Base-by-base conservation (phyloP, 2,797 vertebrate genomes). In the Epinephelus malabaricus region DNA sequence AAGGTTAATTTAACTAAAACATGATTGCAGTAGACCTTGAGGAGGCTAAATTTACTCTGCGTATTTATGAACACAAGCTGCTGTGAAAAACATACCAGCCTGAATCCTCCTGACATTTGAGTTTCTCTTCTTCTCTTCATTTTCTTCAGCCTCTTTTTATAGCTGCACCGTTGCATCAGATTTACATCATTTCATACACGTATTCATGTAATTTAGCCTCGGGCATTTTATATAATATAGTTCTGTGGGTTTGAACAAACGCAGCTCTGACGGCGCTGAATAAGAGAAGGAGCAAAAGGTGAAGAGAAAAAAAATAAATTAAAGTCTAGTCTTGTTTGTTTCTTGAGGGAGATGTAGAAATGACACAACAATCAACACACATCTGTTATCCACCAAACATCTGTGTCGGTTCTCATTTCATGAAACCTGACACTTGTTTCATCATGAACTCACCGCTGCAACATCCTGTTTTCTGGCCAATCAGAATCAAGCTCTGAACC, bases 391-490 rank as follows among this genome's bases (percentile, higher is more conserved):
- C 10, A 23, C 67, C 43, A 21, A 43, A 50, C 43, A 46, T 30
- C 12, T 7, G 23, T 47, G 3, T n/a, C 1, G 3, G 19, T 40
- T 72, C 5, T 25, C 11, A 34, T 43, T 64, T 59, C 9, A 13
- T 38, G 6, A 23, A 10, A 45, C 21, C 40, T 60, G 27, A 45
- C 53, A 5, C 53, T 30, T 3, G 51, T 69, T 73, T 69, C 14
- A 18, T 18, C 15, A 25, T 61, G 54, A 74, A n/a, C 13, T 1
- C 8, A 34, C 21, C 21, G 3, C 12, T 58, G 17, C 53, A 27
- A 62, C 19, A 5, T 84, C 46, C 51, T 69, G 45, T 67, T 79
- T 78, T 50, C 2, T 17, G 60, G 27, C 50, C 64, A 63, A 4
- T 68, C 47, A 60, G 0, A 61, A 56, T 34, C 1, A 34, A 34